Conservation (phyloP, 1,140 invertebrate genomes). For the Solenopsis invicta region DNA sequence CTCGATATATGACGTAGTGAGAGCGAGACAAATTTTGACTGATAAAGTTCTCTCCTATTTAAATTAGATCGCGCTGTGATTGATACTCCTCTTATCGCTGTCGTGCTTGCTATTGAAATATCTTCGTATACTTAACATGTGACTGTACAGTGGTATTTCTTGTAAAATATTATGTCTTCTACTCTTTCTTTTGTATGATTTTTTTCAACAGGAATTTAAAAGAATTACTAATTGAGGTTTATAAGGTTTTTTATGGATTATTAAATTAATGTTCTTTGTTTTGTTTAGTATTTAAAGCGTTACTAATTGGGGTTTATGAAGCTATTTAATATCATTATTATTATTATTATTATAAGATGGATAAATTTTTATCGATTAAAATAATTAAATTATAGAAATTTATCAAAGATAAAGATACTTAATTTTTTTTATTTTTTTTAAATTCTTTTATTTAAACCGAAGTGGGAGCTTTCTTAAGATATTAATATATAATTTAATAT, state of each 20-base stretch:
- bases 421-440: not conserved
- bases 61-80: not conserved
- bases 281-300: too few relatives aligned
- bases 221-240: not conserved
- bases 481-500: not conserved
- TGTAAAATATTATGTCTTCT: not conserved
- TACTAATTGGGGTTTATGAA: not conserved
- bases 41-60: not conserved
- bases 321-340: too few relatives aligned
- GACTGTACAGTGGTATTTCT: not conserved
- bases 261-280: not conserved
- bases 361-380: not conserved
- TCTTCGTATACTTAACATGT: not conserved
- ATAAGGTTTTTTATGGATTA: not conserved
- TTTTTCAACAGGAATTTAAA: not conserved
- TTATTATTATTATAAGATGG: not conserved
- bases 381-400: not conserved
- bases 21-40: conserved; percentile 34
- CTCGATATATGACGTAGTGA: conserved; percentile 13
- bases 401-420: too few relatives aligned
- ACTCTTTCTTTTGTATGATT: not conserved
- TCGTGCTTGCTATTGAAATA: not conserved
- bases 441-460: too few relatives aligned
- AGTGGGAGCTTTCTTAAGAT: not conserved
- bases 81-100: not conserved